Conservation (phyloP, 2,797 vertebrate genomes). For the Myioborus melanocephalus region DNA sequence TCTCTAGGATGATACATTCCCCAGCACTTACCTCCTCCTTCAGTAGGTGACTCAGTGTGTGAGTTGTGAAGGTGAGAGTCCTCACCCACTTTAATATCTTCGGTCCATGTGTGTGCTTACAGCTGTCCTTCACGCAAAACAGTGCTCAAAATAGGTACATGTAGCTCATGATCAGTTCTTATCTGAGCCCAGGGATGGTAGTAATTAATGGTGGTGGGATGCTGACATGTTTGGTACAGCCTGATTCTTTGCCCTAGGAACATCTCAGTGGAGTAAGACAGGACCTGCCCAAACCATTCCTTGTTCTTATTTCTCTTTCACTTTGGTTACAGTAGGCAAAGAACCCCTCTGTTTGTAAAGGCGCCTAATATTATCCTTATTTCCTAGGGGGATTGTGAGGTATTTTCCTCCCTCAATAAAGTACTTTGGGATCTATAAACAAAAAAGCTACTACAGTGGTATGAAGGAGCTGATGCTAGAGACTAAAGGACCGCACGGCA, state of each 20-base stretch:
- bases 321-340: not conserved
- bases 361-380: not conserved
- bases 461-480: not conserved
- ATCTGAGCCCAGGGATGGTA: not conserved
- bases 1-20: not conserved
- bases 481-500: not conserved
- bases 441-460: not conserved
- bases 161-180: not conserved
- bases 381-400: not conserved
- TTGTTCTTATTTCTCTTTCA: not conserved
- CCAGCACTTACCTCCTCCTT: not conserved
- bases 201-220: not conserved
- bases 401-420: not conserved
- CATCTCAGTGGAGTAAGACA: not conserved
- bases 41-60: accelerated
- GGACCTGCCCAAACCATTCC: not conserved
- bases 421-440: not conserved
- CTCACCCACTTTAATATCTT: not conserved
- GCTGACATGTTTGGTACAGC: not conserved
- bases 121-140: not conserved
- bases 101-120: accelerated
- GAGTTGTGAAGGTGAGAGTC: not conserved
- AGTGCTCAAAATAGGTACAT: not conserved
- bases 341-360: not conserved
- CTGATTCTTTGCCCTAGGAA: not conserved